A percentile compares a stretch with the other conserved stretches of the same genome.
These are phyloP conservation scores for Thryonomys swinderianus DNA, from an alignment of 2,113 vertebrate genomes.

Conservation along the genomic window DNA sequence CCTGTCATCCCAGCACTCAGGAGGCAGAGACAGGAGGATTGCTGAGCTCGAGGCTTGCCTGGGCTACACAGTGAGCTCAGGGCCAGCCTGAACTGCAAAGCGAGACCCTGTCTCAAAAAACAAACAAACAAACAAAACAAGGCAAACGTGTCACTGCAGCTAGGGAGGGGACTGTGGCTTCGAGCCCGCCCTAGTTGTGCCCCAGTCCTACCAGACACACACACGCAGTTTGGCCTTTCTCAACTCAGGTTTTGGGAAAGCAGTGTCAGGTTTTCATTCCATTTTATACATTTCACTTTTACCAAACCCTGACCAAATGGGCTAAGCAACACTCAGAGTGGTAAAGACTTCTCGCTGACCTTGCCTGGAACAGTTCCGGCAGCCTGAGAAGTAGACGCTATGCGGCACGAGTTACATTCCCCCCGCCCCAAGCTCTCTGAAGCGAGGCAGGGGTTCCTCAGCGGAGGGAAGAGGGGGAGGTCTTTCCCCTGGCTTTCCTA, in stretches of 20 bases:
- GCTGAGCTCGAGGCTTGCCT: no score
- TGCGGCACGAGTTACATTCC: fast-evolving
- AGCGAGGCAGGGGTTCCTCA: not conserved
- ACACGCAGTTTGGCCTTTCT: not conserved
- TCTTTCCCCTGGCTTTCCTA: not conserved
- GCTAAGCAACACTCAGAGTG: not conserved
- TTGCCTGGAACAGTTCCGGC: not conserved
- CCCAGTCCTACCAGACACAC: not conserved
- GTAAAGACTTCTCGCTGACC: not conserved
- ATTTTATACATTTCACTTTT: not conserved
- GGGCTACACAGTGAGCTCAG: no score
- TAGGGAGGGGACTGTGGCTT: not conserved
- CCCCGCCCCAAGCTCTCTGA: not conserved
- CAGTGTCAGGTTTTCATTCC: not conserved
- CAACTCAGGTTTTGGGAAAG: not conserved
- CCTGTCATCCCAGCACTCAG: no score
- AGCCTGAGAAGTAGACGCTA: not conserved
- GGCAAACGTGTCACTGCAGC: not conserved
- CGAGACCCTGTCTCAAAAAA: no score
- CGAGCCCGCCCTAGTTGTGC: not conserved
- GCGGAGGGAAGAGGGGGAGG: not conserved
- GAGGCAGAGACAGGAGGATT: no score
- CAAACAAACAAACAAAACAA: no score
- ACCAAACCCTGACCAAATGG: conserved; percentile 32
- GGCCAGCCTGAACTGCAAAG: no score